phyloP scores from a whole-genome alignment of 2,113 vertebrate genomes.

The Aplodontia rufa region DNA sequence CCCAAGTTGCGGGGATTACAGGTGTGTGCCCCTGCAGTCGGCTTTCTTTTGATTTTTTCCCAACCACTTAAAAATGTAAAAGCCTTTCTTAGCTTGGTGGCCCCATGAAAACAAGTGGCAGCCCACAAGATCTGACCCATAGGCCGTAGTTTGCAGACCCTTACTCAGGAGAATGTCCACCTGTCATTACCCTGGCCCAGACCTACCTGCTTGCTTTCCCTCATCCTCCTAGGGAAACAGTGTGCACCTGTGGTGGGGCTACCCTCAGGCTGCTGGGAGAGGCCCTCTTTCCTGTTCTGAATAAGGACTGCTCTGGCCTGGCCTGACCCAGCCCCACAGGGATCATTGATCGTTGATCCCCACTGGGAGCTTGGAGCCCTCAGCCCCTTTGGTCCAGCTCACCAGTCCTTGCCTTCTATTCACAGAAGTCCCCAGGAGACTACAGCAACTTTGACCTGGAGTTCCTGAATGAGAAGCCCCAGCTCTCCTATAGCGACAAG shows the following conservation, averaged over 20 bases:
- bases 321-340: neutral
- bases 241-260: neutral
- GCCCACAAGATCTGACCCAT: neutral
- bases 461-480: constrained; percentile 96
- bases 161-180: neutral
- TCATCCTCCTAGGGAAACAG: neutral
- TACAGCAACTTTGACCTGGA: constrained; percentile 98
- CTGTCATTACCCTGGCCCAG: neutral
- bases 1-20: too few species aligned
- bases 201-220: neutral
- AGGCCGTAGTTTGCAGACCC: neutral
- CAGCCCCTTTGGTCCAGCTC: rapidly evolving
- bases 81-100: neutral
- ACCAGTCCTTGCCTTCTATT: neutral
- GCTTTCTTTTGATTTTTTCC: neutral
- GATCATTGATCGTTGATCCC: neutral
- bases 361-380: neutral
- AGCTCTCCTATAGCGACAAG: constrained; percentile 95
- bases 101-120: neutral
- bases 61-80: neutral
- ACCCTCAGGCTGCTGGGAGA: neutral
- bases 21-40: too few species aligned
- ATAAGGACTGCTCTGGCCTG: neutral
- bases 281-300: neutral
- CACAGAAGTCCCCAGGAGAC: constrained; percentile 93